Conservation (phyloP, 2,797 vertebrate species). For the Parauchenoglanis punctatus region DNA sequence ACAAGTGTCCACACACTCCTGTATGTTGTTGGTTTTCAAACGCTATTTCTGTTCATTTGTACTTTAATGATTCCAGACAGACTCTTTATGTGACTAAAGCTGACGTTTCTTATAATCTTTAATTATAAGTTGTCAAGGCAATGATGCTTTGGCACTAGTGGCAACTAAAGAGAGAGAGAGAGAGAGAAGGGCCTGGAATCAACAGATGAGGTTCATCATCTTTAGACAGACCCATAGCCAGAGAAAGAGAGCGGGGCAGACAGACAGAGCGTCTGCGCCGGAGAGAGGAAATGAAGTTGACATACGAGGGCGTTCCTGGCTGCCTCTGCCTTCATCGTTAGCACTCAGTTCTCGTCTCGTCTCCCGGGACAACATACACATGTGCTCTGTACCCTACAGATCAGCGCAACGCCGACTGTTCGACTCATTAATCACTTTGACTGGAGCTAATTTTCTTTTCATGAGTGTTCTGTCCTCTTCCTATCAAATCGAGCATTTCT, state of each 20-base stretch:
- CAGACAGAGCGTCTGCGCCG: background rate
- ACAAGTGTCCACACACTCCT: background rate
- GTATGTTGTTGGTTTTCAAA: background rate
- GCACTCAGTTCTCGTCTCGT: conserved; percentile 2
- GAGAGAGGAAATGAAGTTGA: conserved; percentile 3
- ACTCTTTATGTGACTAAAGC: background rate
- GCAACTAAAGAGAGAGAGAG: background rate
- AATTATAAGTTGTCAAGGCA: background rate
- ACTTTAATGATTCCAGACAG: background rate
- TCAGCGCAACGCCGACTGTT: background rate
- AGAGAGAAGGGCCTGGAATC: background rate
- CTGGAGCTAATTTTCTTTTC: conserved; percentile 11
- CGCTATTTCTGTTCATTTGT: background rate
- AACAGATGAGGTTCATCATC: conserved; percentile 10
- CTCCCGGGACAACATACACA: background rate
- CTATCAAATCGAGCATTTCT: background rate
- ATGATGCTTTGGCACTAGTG: background rate
- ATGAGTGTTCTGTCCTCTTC: background rate
- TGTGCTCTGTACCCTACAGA: background rate
- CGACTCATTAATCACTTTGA: background rate
- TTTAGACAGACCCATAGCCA: background rate
- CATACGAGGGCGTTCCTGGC: background rate
- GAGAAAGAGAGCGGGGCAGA: background rate
- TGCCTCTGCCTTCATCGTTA: conserved; percentile 15
- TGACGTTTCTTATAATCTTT: background rate